These are phyloP conservation scores for Apis cerana DNA, from an alignment of 1,140 invertebrate genomes.

Conservation along the genomic window DNA sequence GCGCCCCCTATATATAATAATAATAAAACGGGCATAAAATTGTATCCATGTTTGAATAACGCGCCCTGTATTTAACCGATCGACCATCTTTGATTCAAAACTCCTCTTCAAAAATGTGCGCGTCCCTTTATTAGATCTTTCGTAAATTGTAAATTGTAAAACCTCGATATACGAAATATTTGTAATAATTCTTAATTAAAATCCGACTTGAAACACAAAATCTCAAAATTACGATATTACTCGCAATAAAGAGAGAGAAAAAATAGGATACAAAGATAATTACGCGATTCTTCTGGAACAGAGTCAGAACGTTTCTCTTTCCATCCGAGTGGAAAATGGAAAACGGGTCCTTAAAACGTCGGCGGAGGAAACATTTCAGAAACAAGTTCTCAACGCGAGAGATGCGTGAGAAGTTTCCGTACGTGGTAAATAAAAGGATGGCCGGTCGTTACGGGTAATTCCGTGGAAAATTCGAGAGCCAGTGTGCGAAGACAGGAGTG, in stretches of 20 bases:
- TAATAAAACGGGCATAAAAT: background rate
- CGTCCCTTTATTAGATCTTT: too few relatives aligned
- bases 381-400: background rate
- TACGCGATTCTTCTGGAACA: too few relatives aligned
- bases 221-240: too few relatives aligned
- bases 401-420: too few relatives aligned
- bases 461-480: constrained; percentile 41
- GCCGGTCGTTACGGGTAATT: constrained; percentile 38
- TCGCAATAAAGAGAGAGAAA: too few relatives aligned
- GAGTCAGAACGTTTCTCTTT: background rate
- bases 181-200: too few relatives aligned
- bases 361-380: background rate
- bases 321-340: background rate
- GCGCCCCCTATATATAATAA: background rate
- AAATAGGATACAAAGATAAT: too few relatives aligned
- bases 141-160: too few relatives aligned
- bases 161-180: too few relatives aligned
- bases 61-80: too few relatives aligned
- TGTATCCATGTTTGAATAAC: background rate
- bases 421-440: constrained; percentile 23
- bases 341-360: background rate
- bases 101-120: background rate
- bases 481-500: constrained; percentile 4
- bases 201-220: too few relatives aligned
- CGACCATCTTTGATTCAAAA: background rate